Conservation (phyloP, 2,888 invertebrate species). For the Dryobotodes eremita region DNA sequence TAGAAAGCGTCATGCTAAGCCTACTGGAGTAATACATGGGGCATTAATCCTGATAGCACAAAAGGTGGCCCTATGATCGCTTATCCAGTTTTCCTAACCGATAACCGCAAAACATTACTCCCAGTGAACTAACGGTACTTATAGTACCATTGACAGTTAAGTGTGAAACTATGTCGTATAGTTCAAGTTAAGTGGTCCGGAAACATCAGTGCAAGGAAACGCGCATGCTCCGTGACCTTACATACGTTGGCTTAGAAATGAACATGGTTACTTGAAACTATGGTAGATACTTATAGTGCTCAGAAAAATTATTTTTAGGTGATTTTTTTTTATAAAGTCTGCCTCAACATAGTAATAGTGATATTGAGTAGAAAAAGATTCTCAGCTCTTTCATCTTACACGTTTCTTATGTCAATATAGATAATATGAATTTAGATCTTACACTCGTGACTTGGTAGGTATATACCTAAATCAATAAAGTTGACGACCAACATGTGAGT, state of each 20-base stretch:
- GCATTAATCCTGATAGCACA: neutral
- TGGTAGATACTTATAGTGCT: neutral
- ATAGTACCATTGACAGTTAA: conserved; percentile 43
- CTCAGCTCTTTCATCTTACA: too few species aligned
- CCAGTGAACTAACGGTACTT: conserved; percentile 29
- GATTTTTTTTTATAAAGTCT: too few species aligned
- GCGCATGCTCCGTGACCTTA: conserved; percentile 33
- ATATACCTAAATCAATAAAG: neutral
- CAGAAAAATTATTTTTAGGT: neutral
- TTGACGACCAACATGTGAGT: neutral
- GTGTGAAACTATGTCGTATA: conserved; percentile 59
- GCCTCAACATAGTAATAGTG: too few species aligned
- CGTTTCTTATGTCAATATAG: too few species aligned
- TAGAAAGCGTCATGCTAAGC: too few species aligned
- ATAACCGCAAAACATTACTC: neutral
- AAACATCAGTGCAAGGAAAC: conserved; percentile 44
- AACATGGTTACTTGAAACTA: conserved; percentile 4
- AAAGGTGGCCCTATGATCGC: neutral
- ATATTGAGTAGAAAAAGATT: too few species aligned
- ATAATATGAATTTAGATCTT: neutral
- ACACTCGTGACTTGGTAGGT: neutral
- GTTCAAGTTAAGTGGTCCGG: conserved; percentile 58
- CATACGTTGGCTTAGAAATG: conserved; percentile 39
- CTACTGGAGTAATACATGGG: too few species aligned
- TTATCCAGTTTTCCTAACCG: neutral